phyloP scores from a whole-genome alignment of 2,113 vertebrate species.

The Plectropomus leopardus region DNA sequence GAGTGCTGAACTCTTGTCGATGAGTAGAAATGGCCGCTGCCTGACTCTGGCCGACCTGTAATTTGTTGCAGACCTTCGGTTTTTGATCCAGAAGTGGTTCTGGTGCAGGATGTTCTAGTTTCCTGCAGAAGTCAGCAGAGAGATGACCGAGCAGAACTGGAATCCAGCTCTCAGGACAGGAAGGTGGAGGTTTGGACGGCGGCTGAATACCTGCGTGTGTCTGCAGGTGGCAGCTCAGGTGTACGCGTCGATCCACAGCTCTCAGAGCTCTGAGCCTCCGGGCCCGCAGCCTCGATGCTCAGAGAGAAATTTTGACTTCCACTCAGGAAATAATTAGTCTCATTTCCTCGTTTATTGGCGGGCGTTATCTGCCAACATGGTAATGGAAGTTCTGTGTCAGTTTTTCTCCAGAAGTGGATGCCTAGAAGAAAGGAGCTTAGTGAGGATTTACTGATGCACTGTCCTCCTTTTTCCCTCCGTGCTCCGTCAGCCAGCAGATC shows the following conservation, averaged over 20 bases:
- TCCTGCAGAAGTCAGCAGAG: background rate
- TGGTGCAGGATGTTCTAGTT: conserved; percentile 28
- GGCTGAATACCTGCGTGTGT: background rate
- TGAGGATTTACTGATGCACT: conserved; percentile 67
- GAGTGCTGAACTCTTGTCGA: background rate
- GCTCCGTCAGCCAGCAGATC: conserved; percentile 25
- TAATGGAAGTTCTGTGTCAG: conserved; percentile 80
- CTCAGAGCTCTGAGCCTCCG: conserved; percentile 1
- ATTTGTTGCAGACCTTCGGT: conserved; percentile 14
- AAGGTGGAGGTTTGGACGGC: background rate
- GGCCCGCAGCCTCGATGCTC: conserved; percentile 42
- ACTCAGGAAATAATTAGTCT: conserved; percentile 82
- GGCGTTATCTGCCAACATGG: conserved; percentile 54
- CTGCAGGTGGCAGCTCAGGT: conserved; percentile 52
- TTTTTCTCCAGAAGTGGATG: conserved; percentile 51
- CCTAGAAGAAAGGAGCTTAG: conserved; percentile 63
- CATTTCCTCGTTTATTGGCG: conserved; percentile 69
- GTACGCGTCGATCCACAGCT: conserved; percentile 51
- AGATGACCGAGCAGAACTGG: conserved; percentile 37
- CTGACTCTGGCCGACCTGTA: conserved; percentile 9
- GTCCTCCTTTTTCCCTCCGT: conserved; percentile 28
- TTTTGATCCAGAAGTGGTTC: conserved; percentile 9
- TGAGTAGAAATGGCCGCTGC: background rate
- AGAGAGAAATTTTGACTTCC: conserved; percentile 68
- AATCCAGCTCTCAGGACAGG: conserved; percentile 19